Evolutionary conservation across 1,140 invertebrate genomes (phyloP).

Genomic region (Steinernema khuongi): DNA sequence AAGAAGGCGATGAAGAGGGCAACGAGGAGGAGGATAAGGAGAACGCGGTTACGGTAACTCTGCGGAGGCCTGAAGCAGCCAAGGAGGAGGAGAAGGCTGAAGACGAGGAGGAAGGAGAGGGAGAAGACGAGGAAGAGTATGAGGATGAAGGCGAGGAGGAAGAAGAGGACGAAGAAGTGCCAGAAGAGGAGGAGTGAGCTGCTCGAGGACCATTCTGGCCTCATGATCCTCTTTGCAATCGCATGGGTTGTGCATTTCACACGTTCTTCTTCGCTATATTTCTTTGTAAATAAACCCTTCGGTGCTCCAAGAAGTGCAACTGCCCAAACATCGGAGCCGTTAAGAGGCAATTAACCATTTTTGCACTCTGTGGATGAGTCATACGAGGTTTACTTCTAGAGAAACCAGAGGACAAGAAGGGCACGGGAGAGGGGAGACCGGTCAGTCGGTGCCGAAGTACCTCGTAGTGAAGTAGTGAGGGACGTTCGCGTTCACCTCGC

Average conservation of each 20-base stretch:
- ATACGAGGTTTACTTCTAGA: too few relatives aligned
- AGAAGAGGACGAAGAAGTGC: conserved; percentile 13
- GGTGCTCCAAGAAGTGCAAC: background rate
- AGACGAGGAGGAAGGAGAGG: conserved; percentile 29
- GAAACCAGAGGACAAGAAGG: too few relatives aligned
- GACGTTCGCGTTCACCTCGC: conserved; percentile 34
- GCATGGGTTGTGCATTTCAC: too few relatives aligned
- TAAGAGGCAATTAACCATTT: too few relatives aligned
- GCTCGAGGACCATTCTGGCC: background rate
- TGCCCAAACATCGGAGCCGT: too few relatives aligned
- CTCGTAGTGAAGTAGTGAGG: conserved; percentile 44
- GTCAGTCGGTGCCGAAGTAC: conserved; percentile 46
- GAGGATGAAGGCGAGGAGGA: conserved; percentile 23
- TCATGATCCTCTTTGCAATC: too few relatives aligned
- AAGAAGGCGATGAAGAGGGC: conserved; percentile 29
- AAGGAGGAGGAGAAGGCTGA: conserved; percentile 27
- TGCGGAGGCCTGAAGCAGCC: background rate
- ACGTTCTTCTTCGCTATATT: too few relatives aligned
- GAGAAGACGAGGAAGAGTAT: conserved; percentile 28
- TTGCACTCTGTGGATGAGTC: too few relatives aligned
- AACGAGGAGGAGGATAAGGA: conserved; percentile 22
- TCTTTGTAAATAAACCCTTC: background rate
- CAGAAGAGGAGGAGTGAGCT: background rate
- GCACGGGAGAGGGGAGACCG: too few relatives aligned
- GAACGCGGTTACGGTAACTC: conserved; percentile 16